phyloP scores from a whole-genome alignment of 2,888 invertebrate genomes.

The Dermolepida albohirtum region DNA sequence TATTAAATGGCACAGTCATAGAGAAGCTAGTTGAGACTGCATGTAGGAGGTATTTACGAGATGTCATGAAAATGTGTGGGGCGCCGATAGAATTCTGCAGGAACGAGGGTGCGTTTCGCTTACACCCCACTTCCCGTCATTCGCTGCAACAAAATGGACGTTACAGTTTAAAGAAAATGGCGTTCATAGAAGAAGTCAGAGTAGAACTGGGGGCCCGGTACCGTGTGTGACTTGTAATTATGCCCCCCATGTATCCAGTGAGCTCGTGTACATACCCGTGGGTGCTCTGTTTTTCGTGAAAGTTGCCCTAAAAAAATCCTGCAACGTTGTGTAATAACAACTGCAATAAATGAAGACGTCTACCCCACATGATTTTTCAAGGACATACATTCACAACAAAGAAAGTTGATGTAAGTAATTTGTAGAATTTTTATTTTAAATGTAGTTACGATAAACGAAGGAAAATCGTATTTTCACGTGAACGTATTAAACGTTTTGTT shows the following conservation, averaged over 20 bases:
- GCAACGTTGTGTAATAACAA: conserved; percentile 57
- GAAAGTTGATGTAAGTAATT: conserved; percentile 64
- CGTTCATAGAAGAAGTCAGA: conserved; percentile 56
- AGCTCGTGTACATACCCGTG: conserved; percentile 54
- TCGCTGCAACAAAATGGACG: conserved; percentile 58
- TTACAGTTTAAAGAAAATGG: conserved; percentile 59
- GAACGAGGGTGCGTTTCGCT: conserved; percentile 49
- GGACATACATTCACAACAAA: conserved; percentile 63
- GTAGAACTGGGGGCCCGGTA: conserved; percentile 57
- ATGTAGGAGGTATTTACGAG: background rate
- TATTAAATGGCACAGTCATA: conserved; percentile 15
- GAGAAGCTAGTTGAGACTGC: background rate
- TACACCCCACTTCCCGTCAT: conserved; percentile 50
- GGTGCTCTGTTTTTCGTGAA: conserved; percentile 56
- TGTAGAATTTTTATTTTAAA: conserved; percentile 33
- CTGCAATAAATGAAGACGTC: conserved; percentile 65
- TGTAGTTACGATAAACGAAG: background rate
- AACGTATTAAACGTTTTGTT: conserved; percentile 45
- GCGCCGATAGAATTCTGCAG: conserved; percentile 52
- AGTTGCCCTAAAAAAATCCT: conserved; percentile 53
- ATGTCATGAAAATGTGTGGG: conserved; percentile 48
- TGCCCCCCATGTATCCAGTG: conserved; percentile 51
- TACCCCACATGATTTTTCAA: conserved; percentile 63
- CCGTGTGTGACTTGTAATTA: conserved; percentile 53
- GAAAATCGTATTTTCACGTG: background rate